Evolutionary conservation across 2,888 invertebrate genomes (phyloP), one percentile per base, ranked within the genome.

Genomic region (Rotaria macrura): DNA sequence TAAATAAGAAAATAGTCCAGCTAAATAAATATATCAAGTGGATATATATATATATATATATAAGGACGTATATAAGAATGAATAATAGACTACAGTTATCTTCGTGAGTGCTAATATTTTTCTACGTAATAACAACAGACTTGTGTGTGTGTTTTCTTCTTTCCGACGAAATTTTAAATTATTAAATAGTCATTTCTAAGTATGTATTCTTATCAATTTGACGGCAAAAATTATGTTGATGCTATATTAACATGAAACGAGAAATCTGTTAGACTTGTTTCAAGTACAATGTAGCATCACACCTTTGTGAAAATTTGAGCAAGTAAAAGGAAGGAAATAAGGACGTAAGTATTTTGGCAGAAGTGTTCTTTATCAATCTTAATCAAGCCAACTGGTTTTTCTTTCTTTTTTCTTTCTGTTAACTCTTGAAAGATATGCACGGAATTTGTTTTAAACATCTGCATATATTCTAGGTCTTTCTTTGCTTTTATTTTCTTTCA

Each of bases 381-480:
- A 14, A 34, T 65, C 65, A 65, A 25, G 20, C 29, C 34, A 34
- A 20, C 2, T 65, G 20, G 34, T 65, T 65, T 65, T 34, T 29
- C 20, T 65, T 7, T 65, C 34, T 38, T 34, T 34, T 65, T 20
- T 34, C 20, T 20, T 17, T 38, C 34, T 34, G 34, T 65, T 65
- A 38, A 65, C 65, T 34, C 65, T 65, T 65, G 20, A 65, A 20
- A 65, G 65, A 65, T 34, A 65, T 65, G 65, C 65, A 65, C 34
- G 65, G 65, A 65, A 34, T 65, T 65, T 65, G 7, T 38, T 65
- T 65, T 65, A 65, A 65, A 65, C 65, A 65, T 65, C 34, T 65
- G 34, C 65, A 65, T 65, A 65, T 65, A 65, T 65, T 65, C 65
- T 65, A 65, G 65, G 65, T 34, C 65, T 65, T 65, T 65, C 65